Base-by-base conservation (phyloP, 2,797 vertebrate species). In the Myotis pilosus region DNA sequence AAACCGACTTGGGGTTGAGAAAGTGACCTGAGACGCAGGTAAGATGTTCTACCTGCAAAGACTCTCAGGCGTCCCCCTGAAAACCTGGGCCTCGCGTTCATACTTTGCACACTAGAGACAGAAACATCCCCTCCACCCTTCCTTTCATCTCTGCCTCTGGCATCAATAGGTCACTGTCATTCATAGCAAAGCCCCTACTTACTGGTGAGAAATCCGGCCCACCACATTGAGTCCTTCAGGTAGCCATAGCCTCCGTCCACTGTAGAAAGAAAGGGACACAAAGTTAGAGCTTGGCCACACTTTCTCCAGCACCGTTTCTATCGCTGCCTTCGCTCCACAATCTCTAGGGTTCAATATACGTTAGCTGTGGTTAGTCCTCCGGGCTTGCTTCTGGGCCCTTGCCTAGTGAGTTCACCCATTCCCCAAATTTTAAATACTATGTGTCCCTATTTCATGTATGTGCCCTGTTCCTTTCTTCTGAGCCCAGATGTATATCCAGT, bases 121-220 rank as follows among this genome's bases (percentile, higher is more conserved):
- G 75, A 60, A 78, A 69, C 6, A 25, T 3, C 28, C 38, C 30
- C 2, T 22, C 33, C 11, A 2, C 23, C 22, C 41, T n/a, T 38
- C 22, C 68, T 53, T 62, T 64, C 10, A 4, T 7, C 55, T 69
- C 91, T 4, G 36, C 22, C 68, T 60, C 51, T 85, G 41, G 28
- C 72, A 13, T 51, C 53, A 3, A 6, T 11, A 76, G 74, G 6
- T 55, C 38, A 22, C 47, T n/a, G 20, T 36, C 44, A 11, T 30
- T 41, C 33, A 22, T 5, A 55, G 49, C 66, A 53, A 92, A 55
- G 80, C 66, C 49, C 80, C 30, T 93, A 97, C 99, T 99, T 98
- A 99, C 99, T 99, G 92, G 99, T 99, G 84, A 99, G 91, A 80
- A 99, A 98, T 87, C 99, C 99, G 71, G 99, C 99, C 99, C 99